These are phyloP conservation scores for Bagarius yarrelli DNA, from an alignment of 2,113 vertebrate genomes.

Conservation along the genomic window DNA sequence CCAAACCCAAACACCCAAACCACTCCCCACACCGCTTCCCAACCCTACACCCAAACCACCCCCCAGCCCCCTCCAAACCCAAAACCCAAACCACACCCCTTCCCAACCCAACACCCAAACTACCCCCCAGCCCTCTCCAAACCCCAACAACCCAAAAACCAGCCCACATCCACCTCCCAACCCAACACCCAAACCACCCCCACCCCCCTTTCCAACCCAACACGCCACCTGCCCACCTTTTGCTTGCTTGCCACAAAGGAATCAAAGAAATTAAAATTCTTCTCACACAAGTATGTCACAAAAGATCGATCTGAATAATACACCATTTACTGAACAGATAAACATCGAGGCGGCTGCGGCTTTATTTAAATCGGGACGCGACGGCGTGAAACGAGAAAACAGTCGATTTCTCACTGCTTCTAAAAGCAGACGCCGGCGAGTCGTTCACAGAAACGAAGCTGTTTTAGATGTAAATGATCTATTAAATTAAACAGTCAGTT, in stretches of 20 bases:
- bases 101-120: too few relatives aligned
- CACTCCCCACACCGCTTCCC: too few relatives aligned
- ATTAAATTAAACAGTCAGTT: conserved; percentile 52
- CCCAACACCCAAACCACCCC: too few relatives aligned
- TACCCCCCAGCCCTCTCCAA: too few relatives aligned
- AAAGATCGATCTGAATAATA: background rate
- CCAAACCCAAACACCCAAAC: too few relatives aligned
- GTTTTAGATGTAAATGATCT: conserved; percentile 51
- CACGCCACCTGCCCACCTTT: too few relatives aligned
- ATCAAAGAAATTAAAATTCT: background rate
- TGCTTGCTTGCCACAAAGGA: background rate
- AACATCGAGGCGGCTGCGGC: background rate
- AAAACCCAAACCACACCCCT: too few relatives aligned
- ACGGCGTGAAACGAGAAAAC: conserved; percentile 10
- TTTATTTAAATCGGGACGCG: conserved; percentile 6
- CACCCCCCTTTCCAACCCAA: too few relatives aligned
- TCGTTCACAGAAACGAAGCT: conserved; percentile 11
- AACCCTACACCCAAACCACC: too few relatives aligned
- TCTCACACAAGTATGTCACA: background rate
- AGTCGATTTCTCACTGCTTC: background rate
- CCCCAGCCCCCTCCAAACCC: too few relatives aligned
- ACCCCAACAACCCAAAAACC: too few relatives aligned
- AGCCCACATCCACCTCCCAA: too few relatives aligned
- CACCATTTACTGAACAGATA: conserved; percentile 14
- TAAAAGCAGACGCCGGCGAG: background rate